Evolutionary conservation across 2,888 invertebrate species (phyloP), one percentile per base, ranked within the genome.

Genomic region (Drosophila merina): DNA sequence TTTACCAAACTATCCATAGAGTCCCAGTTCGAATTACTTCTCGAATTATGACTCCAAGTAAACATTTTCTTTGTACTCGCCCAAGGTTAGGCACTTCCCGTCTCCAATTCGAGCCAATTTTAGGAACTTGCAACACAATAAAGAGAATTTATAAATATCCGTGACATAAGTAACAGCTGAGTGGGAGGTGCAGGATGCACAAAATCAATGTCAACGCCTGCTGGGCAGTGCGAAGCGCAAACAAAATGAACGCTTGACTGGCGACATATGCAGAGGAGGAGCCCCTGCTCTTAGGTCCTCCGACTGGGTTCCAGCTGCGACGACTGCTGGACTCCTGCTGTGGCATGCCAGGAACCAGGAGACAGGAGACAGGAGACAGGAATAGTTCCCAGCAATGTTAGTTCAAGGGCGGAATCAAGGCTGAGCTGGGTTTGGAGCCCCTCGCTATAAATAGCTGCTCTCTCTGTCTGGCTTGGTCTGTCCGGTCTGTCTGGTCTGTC

Each of bases 191-290:
- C 44, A 64, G 45, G 68, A 67, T 64, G 64, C 55, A 66, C 62
- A 68, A 78, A 81, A 86, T 85, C 85, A 85, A 85, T 85, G 85
- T 88, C 88, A 86, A 78, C 70, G 70, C 75, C 71, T 75, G 82
- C 68, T 72, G 49, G 49, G 28, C 64, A 69, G 48, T 51, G 28
- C 56, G 56, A 51, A 59, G 14, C 36, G 47, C 59, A 56, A 45
- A 28, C 47, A 66, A 51, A 60, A 76, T 78, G 70, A 57, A 76
- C 70, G 88, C 80, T 75, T 75, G 69, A 77, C 72, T 86, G 69
- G 72, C 52, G 62, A 74, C 88, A 87, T 68, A 79, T 85, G 77
- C 80, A 71, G 36, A 45, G 36, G 56, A 59, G 36, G 56, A 59
- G 31, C 36, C 12, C 12, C 56, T 31, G 14, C 31, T 54, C 70